phyloP scores from a whole-genome alignment of 2,797 vertebrate species.

The Karalla daura region DNA sequence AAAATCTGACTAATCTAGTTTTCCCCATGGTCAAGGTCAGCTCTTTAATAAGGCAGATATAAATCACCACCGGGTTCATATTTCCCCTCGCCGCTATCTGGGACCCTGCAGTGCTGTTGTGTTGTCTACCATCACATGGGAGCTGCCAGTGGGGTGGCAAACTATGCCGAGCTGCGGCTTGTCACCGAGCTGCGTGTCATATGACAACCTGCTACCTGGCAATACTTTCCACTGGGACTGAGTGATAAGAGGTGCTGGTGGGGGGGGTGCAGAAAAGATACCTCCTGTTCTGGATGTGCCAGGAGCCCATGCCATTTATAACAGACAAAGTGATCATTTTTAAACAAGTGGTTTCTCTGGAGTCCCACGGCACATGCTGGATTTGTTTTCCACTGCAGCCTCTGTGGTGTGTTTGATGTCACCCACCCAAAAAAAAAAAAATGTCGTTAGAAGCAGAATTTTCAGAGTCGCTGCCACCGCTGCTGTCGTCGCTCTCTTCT shows the following conservation, averaged over 20 bases:
- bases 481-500: slow-evolving; percentile 16
- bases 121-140: slow-evolving; percentile 74
- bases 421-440: slow-evolving; percentile 42
- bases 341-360: slow-evolving; percentile 42
- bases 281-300: slow-evolving; percentile 67
- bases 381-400: slow-evolving; percentile 52
- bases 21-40: slow-evolving; percentile 75
- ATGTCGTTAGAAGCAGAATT: slow-evolving; percentile 42
- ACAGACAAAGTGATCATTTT: slow-evolving; percentile 63
- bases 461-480: slow-evolving; percentile 18
- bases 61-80: slow-evolving; percentile 71
- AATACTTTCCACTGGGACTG: slow-evolving; percentile 71
- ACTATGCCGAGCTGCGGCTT: slow-evolving; percentile 60
- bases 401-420: slow-evolving; percentile 43
- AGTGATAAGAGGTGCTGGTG: slow-evolving; percentile 78
- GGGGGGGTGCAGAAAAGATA: slow-evolving; percentile 71
- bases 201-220: slow-evolving; percentile 76
- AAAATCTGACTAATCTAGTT: slow-evolving; percentile 69
- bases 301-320: slow-evolving; percentile 67
- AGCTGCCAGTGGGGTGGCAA: slow-evolving; percentile 60
- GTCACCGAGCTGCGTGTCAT: slow-evolving; percentile 68
- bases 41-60: slow-evolving; percentile 78
- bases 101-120: slow-evolving; percentile 62
- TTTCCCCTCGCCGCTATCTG: slow-evolving; percentile 68
- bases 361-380: slow-evolving; percentile 24